These are phyloP conservation scores for Camponotus fellah DNA, from an alignment of 2,888 invertebrate species.

Conservation along the genomic window DNA sequence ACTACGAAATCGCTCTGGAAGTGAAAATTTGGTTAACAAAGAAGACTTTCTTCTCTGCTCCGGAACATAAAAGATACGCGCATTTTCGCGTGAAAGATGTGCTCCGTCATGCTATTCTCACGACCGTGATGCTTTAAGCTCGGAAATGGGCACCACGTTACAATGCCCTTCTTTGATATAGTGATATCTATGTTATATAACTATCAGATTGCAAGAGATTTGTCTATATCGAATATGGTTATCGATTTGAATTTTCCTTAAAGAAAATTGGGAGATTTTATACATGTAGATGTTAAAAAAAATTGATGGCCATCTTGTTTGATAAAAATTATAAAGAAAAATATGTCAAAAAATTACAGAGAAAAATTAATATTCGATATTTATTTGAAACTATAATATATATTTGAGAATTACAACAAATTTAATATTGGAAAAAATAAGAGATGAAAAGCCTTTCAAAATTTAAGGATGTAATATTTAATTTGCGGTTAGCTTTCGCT, in stretches of 20 bases:
- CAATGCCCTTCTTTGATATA: constrained; percentile 17
- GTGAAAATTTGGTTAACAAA: constrained; percentile 55
- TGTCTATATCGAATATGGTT: not conserved
- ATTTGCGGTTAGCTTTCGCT: not conserved
- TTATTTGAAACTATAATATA: not conserved
- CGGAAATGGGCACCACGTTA: constrained; percentile 19
- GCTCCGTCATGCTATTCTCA: constrained; percentile 29
- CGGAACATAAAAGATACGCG: constrained; percentile 47
- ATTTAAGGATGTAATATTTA: not conserved
- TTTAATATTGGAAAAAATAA: not conserved
- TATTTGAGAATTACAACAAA: not conserved
- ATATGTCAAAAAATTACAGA: not conserved
- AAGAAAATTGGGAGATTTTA: not conserved
- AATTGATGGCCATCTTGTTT: not conserved
- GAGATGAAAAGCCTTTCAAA: not conserved
- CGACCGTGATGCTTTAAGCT: constrained; percentile 20
- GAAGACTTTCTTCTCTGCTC: constrained; percentile 46
- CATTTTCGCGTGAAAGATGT: constrained; percentile 44
- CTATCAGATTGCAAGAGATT: not conserved
- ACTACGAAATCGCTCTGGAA: constrained; percentile 48
- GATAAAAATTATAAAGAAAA: not conserved
- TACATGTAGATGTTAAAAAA: not conserved
- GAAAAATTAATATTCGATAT: no score
- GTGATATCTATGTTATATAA: constrained; percentile 24
- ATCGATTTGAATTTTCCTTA: not conserved